phyloP scores from a whole-genome alignment of 2,797 vertebrate species.

The Urosaurus nigricauda region DNA sequence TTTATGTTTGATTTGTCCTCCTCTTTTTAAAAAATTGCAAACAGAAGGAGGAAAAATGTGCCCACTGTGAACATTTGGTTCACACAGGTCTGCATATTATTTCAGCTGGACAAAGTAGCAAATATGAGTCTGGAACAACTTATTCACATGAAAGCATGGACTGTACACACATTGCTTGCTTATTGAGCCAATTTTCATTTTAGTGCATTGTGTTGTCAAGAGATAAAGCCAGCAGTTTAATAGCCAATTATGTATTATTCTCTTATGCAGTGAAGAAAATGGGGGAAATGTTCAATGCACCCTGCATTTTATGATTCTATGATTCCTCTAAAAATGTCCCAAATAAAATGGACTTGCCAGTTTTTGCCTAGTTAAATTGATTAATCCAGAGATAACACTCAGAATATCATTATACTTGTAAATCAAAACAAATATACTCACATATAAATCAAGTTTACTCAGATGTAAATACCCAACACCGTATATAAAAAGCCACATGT shows the following conservation, averaged over 20 bases:
- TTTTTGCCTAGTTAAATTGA: background rate
- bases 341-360: background rate
- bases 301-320: background rate
- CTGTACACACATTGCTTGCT: background rate
- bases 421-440: background rate
- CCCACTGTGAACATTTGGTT: constrained; percentile 52
- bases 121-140: background rate
- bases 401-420: background rate
- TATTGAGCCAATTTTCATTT: background rate
- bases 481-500: too few species aligned
- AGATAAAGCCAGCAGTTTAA: background rate
- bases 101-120: constrained; percentile 57
- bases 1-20: constrained; percentile 50
- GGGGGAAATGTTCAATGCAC: background rate
- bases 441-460: background rate
- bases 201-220: background rate
- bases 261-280: background rate
- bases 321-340: background rate
- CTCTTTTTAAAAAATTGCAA: constrained; percentile 48
- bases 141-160: background rate
- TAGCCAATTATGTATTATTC: background rate
- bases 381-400: background rate
- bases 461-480: background rate
- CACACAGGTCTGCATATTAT: constrained; percentile 7
- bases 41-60: constrained; percentile 45